These are phyloP conservation scores for Myotis myotis DNA, from an alignment of 2,797 vertebrate genomes.

Conservation along the genomic window DNA sequence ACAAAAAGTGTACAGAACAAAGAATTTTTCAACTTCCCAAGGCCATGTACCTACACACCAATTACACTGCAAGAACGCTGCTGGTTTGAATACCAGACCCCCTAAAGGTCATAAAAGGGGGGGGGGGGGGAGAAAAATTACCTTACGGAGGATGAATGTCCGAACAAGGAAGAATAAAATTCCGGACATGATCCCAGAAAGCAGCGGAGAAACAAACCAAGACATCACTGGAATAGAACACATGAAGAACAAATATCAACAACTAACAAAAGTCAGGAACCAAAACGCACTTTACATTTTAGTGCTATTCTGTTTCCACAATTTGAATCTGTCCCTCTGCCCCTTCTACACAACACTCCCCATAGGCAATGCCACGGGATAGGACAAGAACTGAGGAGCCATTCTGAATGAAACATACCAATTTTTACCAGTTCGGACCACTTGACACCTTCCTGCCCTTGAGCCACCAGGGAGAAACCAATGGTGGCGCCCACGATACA, in stretches of 20 bases:
- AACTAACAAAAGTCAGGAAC: neutral
- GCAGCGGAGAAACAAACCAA: conserved; percentile 96
- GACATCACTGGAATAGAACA: conserved; percentile 89
- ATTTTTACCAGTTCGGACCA: conserved; percentile 96
- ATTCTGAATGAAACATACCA: conserved; percentile 81
- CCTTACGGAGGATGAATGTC: conserved; percentile 93
- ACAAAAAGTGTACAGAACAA: neutral
- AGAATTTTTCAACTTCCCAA: conserved; percentile 4
- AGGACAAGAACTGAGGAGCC: neutral
- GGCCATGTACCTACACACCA: conserved; percentile 7
- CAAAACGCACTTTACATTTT: neutral
- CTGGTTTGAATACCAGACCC: neutral
- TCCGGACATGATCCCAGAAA: conserved; percentile 96
- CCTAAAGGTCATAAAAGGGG: neutral
- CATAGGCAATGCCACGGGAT: neutral
- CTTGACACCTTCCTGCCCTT: conserved; percentile 92
- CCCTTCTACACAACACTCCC: neutral
- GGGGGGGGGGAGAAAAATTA: conserved; percentile 79
- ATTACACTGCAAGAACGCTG: neutral
- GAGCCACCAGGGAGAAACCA: conserved; percentile 95
- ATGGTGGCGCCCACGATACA: conserved; percentile 98
- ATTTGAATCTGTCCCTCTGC: neutral
- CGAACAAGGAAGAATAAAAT: conserved; percentile 93
- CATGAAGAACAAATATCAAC: conserved; percentile 46
- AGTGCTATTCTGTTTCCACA: neutral